Evolutionary conservation across 92 coral and sea anemone species (phyloP), one percentile per base, ranked within the genome.

Genomic region (Zoanthus sansibaricus): DNA sequence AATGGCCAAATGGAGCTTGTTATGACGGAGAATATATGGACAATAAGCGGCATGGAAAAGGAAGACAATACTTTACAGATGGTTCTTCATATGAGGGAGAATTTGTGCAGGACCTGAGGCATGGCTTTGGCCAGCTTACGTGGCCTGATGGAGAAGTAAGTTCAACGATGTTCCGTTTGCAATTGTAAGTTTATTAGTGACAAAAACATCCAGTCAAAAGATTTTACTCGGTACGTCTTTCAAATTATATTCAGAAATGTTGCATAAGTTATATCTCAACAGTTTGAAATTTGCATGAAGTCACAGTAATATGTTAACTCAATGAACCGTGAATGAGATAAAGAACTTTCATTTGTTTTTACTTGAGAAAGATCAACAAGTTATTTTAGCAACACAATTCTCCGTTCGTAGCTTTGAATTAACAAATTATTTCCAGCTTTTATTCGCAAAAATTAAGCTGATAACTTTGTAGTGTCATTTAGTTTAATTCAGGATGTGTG

Each of bases 1-100:
- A 90, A 85, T 97, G 99, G 99, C 98, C 99, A 10, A 97, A 92
- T 77, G 99, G 99, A 58, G 95, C 98, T 48, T 93, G 98, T 77
- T 97, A 97, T 71, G 94, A 95, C 52, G 99, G 99, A 14, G 95
- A 95, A 83, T 97, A 95, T 79, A 90, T 94, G 12, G 98, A 95
- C 72, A 95, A 97, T 78, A 91, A 83, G 76, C 87, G 99, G 74
- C 95, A 97, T 32, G 99, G 99, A 20, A 88, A 89, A 66, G 99
- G 99, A 20, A 93, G 82, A 78, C 99, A 97, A 58, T 94, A 91
- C 61, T 97, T 98, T 94, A 87, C 99, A 0, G 98, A 97, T 76
- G 98, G 99, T 1, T 93, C 98, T 3, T 77, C 93, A 11, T 97
- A 97, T 55, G 90, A 87, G 0, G 99, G 99, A 7, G 88, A 91